Conservation (phyloP, 2,797 vertebrate species). For the Euphonia xanthogaster region DNA sequence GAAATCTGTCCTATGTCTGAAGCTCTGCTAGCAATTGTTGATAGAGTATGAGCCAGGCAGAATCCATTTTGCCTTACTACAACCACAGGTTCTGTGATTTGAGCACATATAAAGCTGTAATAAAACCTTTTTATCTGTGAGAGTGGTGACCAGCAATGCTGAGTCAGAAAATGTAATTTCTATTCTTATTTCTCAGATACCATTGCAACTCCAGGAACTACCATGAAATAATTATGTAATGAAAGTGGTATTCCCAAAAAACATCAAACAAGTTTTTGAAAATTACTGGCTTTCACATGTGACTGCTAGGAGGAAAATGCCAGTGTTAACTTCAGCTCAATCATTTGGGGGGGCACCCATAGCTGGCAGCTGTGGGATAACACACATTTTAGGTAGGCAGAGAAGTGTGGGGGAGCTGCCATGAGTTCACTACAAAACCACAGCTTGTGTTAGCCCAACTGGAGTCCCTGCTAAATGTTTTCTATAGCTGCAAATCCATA, state of each 20-base stretch:
- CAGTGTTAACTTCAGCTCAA: neutral
- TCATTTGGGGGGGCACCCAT: neutral
- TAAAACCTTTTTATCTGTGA: neutral
- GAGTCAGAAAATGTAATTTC: neutral
- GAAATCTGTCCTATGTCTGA: neutral
- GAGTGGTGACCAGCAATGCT: neutral
- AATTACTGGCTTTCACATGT: neutral
- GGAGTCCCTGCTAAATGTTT: neutral
- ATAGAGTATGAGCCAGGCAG: neutral
- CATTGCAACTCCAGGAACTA: neutral
- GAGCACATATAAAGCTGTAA: neutral
- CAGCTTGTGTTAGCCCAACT: neutral
- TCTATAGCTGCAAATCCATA: neutral
- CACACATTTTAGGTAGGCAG: neutral
- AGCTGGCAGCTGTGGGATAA: neutral
- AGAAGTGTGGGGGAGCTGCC: fast-evolving
- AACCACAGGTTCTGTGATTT: neutral
- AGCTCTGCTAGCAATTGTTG: neutral
- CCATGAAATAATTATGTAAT: neutral
- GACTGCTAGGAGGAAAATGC: neutral
- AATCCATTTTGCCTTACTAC: conserved; percentile 2
- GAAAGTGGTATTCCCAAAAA: neutral
- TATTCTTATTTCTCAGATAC: neutral
- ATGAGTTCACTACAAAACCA: neutral
- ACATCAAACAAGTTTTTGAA: neutral